Conservation (phyloP, 2,888 invertebrate genomes). For the Bugulina stolonifera region DNA sequence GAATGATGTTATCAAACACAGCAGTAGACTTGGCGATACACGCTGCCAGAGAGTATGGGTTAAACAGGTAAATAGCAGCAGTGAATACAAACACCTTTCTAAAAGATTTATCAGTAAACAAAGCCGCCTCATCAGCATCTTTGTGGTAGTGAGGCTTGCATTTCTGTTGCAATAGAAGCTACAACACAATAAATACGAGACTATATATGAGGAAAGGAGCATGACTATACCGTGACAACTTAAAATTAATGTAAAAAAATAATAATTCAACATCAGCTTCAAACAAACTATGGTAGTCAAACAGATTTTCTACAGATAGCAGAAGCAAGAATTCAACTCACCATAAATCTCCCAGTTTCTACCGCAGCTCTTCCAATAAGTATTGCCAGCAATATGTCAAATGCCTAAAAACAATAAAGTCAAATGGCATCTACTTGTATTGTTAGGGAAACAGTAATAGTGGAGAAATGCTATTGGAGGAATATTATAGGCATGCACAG, state of each 20-base stretch:
- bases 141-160: conserved; percentile 33
- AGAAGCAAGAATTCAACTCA: conserved; percentile 48
- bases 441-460: too few relatives aligned
- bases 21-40: conserved; percentile 86
- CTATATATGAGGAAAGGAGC: too few relatives aligned
- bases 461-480: too few relatives aligned
- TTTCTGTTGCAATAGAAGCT: conserved; percentile 40
- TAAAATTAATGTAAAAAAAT: too few relatives aligned
- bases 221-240: too few relatives aligned
- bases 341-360: conserved; percentile 62
- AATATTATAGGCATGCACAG: too few relatives aligned
- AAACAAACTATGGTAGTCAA: too few relatives aligned
- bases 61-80: conserved; percentile 65
- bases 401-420: conserved; percentile 42
- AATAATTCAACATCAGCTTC: too few relatives aligned
- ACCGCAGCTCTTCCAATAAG: conserved; percentile 67
- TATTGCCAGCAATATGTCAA: conserved; percentile 72
- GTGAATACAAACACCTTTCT: conserved; percentile 10
- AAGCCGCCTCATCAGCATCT: background rate
- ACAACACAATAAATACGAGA: conserved; percentile 26
- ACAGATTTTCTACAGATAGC: too few relatives aligned
- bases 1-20: conserved; percentile 77
- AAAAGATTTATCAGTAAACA: background rate
- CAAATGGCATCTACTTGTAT: too few relatives aligned
- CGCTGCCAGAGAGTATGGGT: conserved; percentile 78